phyloP scores from a whole-genome alignment of 2,888 invertebrate genomes.

The Archaeoteleia sp. region DNA sequence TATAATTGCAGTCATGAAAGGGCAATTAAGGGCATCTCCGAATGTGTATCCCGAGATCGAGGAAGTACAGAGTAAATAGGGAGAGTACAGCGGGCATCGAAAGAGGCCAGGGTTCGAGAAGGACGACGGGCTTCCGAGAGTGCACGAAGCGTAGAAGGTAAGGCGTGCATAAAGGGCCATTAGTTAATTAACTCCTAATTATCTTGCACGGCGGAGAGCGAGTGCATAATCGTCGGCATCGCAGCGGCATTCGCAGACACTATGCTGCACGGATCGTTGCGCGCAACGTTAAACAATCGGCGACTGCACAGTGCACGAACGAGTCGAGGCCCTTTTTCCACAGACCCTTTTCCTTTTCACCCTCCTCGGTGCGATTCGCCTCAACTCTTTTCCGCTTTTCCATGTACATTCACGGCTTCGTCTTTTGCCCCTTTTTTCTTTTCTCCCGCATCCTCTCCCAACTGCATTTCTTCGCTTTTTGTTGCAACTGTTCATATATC shows the following conservation, averaged over 20 bases:
- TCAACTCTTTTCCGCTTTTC: conserved; percentile 29
- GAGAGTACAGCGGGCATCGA: conserved; percentile 19
- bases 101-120: conserved; percentile 10
- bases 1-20: conserved; percentile 26
- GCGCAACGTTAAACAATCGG: conserved; percentile 66
- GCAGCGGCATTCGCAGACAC: conserved; percentile 64
- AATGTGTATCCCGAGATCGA: conserved; percentile 26
- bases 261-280: conserved; percentile 66
- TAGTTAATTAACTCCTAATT: conserved; percentile 73
- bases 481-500: conserved; percentile 24
- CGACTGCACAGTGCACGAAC: conserved; percentile 46
- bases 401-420: conserved; percentile 22
- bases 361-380: conserved; percentile 27
- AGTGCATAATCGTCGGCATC: conserved; percentile 63
- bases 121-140: conserved; percentile 24
- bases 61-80: conserved; percentile 42
- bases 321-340: conserved; percentile 22
- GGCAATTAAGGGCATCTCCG: conserved; percentile 33
- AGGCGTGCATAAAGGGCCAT: conserved; percentile 68
- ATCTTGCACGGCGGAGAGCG: conserved; percentile 65
- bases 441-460: conserved; percentile 20
- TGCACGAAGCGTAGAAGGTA: conserved; percentile 32
- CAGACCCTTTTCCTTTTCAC: conserved; percentile 18
- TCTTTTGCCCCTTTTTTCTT: conserved; percentile 7
- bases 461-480: conserved; percentile 35